Base-by-base conservation (phyloP, 2,888 invertebrate genomes). In the Tinea pellionella region DNA sequence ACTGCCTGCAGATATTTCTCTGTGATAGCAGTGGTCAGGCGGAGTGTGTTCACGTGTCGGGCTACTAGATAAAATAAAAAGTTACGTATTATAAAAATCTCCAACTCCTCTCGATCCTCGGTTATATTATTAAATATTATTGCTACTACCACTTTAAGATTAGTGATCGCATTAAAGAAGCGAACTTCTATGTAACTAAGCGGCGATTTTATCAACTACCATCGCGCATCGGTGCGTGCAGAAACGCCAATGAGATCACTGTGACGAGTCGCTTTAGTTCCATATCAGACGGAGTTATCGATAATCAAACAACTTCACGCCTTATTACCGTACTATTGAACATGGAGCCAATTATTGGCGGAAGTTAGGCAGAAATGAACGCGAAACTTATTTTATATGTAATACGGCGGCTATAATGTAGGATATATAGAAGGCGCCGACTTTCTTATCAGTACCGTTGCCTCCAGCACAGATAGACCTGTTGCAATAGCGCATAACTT, bases 361-460 rank as follows among this genome's bases (percentile, higher is more conserved):
- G 57, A 57, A 57, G 32, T 57, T 30, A 32, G 32, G 32, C 57
- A 57, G 57, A 57, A 57, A 32, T 57, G 57, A 32, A 57, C 57
- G 32, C 57, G n/a, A 32, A 32, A 32, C 32, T 24, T 13, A 32
- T 32, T 57, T 32, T 15, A 32, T 32, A 32, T 57, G 57, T 57
- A 13, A 57, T 30, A 12, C 16, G 19, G 19, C n/a, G 2, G 57
- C 8, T 47, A 47, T 3, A 18, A 41, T 4, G n/a, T 42, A 42
- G 59, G n/a, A 59, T 19, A 41, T n/a, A 58, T 18, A 30, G 18
- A 43, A 19, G 59, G 30, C 59, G 59, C 59, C 59, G 42, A 2
- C 51, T 42, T 18, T 32, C 59, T 47, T 59, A 59, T 59, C 59
- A 15, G 51, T n/a, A 15, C 59, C 41, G 47, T 29, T 18, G 59